These are phyloP conservation scores for Falco punctatus DNA, from an alignment of 2,113 vertebrate species.

Conservation along the genomic window DNA sequence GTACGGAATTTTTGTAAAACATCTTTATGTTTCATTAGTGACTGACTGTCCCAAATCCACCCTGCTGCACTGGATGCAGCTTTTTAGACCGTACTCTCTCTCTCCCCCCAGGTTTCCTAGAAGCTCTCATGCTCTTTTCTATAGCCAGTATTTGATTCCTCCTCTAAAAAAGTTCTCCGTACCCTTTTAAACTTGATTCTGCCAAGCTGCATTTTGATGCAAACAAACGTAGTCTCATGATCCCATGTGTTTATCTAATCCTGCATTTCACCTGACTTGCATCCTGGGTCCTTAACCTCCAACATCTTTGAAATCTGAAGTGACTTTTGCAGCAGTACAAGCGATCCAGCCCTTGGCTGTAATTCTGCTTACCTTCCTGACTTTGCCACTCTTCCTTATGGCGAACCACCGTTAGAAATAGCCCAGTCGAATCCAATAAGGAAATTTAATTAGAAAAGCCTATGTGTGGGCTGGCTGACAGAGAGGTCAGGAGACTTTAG, in stretches of 20 bases:
- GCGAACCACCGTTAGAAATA: background rate
- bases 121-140: too few relatives aligned
- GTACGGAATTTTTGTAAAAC: background rate
- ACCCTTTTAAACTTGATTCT: background rate
- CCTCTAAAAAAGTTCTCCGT: background rate
- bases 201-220: background rate
- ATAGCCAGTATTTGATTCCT: too few relatives aligned
- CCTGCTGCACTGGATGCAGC: background rate
- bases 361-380: background rate
- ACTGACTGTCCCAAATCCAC: background rate
- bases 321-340: background rate
- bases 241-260: background rate
- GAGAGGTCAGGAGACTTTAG: constrained; percentile 9
- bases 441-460: background rate
- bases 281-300: background rate
- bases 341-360: background rate
- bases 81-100: background rate
- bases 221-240: background rate
- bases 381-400: background rate
- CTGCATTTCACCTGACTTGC: background rate
- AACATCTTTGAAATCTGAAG: background rate
- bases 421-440: background rate
- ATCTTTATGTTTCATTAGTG: background rate
- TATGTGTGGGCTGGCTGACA: background rate
- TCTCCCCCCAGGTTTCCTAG: too few relatives aligned